A percentile compares a stretch with the other conserved stretches of the same genome.
Conservation (phyloP, 2,888 invertebrate species). For the Eupithecia tripunctaria region DNA sequence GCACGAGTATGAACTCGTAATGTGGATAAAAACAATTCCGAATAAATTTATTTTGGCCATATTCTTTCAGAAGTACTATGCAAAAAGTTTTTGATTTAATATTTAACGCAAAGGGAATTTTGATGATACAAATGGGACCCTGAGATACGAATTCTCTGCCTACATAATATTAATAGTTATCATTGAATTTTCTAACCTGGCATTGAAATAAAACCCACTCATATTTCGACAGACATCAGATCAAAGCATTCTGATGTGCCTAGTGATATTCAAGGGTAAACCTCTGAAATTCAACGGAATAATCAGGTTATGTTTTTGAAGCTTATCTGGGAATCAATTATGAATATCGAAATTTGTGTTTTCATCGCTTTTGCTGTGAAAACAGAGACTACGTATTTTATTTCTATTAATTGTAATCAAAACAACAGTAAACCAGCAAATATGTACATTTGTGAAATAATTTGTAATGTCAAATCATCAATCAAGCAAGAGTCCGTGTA, state of each 20-base stretch:
- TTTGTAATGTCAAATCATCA: too few relatives aligned
- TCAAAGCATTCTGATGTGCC: constrained; percentile 22
- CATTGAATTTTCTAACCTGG: background rate
- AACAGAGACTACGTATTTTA: background rate
- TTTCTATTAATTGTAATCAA: too few relatives aligned
- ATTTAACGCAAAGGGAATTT: background rate
- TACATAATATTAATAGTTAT: background rate
- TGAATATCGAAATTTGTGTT: background rate
- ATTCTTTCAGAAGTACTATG: too few relatives aligned
- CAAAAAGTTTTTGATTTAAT: too few relatives aligned
- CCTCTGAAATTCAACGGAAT: background rate
- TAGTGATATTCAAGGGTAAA: constrained; percentile 15
- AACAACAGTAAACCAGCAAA: too few relatives aligned
- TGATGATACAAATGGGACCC: background rate
- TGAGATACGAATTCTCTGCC: background rate
- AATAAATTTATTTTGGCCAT: too few relatives aligned
- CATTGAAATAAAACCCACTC: background rate
- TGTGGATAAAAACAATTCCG: too few relatives aligned
- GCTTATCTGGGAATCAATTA: background rate
- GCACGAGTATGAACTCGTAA: too few relatives aligned
- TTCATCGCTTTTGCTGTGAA: background rate
- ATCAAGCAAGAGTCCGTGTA: too few relatives aligned
- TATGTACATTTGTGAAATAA: too few relatives aligned
- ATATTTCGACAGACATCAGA: constrained; percentile 17
- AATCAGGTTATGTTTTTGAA: background rate